A percentile compares a stretch with the other conserved stretches of the same genome.
Evolutionary conservation across 30 jellyfish, hydroid and myxozoan species (phyloP).

Genomic region (Aurelia sp.): DNA sequence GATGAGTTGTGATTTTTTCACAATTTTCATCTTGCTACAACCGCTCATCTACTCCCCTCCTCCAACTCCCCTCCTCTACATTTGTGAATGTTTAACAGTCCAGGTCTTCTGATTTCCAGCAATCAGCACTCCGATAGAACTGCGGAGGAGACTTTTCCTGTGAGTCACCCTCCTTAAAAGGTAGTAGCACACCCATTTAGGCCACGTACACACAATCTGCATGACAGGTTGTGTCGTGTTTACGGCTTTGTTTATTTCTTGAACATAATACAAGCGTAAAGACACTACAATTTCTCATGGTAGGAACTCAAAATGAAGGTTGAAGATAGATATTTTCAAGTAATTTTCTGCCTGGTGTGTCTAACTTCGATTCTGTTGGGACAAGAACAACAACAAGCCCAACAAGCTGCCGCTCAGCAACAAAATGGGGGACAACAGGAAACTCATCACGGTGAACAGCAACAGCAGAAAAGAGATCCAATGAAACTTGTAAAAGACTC

Average conservation of each 20-base stretch:
- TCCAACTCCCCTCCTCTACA: no score
- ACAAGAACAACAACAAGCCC: no score
- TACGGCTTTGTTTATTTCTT: background rate
- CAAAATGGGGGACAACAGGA: conserved; percentile 34
- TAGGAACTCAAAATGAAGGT: conserved; percentile 32
- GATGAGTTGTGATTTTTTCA: no score
- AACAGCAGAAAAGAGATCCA: conserved; percentile 32
- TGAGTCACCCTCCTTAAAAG: conserved; percentile 27
- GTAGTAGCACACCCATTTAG: conserved; percentile 39
- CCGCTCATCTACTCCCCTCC: no score
- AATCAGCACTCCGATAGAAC: no score
- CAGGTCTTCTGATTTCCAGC: no score
- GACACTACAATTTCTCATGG: background rate
- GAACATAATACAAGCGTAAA: background rate
- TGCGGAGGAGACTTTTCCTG: conserved; percentile 1
- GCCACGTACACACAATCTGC: conserved; percentile 80
- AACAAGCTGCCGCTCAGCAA: background rate
- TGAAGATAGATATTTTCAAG: conserved; percentile 4
- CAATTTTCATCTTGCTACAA: no score
- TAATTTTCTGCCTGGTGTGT: conserved; percentile 16
- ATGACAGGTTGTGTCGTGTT: conserved; percentile 15
- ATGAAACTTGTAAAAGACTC: conserved; percentile 58
- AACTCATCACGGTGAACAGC: background rate
- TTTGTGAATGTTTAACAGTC: no score
- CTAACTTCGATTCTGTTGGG: background rate